Evolutionary conservation across 2,888 invertebrate species (phyloP).

Genomic region (Drosophila macrospina): DNA sequence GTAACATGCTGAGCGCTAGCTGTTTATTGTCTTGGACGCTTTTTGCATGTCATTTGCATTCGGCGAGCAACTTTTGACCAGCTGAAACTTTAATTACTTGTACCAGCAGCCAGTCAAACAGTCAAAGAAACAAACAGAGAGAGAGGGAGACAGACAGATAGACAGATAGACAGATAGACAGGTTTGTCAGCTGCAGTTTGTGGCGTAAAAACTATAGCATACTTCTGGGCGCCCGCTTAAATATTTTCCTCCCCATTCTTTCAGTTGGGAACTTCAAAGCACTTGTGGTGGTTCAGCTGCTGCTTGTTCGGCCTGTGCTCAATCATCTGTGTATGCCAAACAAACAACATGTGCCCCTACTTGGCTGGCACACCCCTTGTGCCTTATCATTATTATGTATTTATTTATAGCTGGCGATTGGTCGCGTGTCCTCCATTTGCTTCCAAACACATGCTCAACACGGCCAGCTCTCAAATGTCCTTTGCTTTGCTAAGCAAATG

Average conservation of each 20-base stretch:
- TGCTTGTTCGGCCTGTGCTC: constrained; percentile 19
- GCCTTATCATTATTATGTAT: constrained; percentile 13
- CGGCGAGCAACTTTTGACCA: constrained; percentile 31
- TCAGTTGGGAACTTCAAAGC: constrained; percentile 47
- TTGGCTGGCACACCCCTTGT: too few species aligned
- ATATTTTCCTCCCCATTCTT: neutral
- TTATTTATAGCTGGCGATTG: constrained; percentile 50
- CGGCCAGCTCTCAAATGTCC: neutral
- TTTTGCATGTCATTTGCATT: constrained; percentile 38
- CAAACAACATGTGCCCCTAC: constrained; percentile 6
- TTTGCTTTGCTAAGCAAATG: neutral
- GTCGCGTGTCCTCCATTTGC: constrained; percentile 40
- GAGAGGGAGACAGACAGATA: neutral
- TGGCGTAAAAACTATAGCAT: constrained; percentile 14
- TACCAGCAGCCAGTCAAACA: constrained; percentile 4
- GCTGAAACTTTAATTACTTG: constrained; percentile 46
- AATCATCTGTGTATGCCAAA: constrained; percentile 43
- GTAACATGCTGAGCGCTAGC: neutral
- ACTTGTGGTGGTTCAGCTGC: constrained; percentile 10
- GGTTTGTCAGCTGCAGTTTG: constrained; percentile 12
- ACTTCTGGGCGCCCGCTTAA: constrained; percentile 16
- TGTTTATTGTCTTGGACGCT: constrained; percentile 34
- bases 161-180: neutral
- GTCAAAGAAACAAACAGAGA: too few species aligned
- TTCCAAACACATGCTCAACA: constrained; percentile 1